phyloP scores from a whole-genome alignment of 2,797 vertebrate species.

The Nasua narica region DNA sequence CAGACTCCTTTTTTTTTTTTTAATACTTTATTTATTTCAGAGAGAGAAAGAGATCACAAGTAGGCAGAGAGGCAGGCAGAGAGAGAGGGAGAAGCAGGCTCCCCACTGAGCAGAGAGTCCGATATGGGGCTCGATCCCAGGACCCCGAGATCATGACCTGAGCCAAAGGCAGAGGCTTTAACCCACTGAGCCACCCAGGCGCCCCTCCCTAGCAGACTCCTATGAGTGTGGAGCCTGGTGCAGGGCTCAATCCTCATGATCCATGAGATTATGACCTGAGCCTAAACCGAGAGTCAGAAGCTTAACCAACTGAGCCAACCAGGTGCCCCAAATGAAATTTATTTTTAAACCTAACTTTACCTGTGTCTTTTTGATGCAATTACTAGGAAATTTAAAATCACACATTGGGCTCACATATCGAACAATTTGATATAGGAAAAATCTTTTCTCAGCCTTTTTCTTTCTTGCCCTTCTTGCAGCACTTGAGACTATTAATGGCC shows the following conservation, averaged over 20 bases:
- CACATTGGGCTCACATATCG: too few relatives aligned
- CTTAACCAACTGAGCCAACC: background rate
- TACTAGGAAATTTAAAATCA: background rate
- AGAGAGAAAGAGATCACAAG: too few relatives aligned
- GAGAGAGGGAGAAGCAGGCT: too few relatives aligned
- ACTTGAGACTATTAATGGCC: background rate
- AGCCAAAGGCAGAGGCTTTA: too few relatives aligned
- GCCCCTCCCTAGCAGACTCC: background rate
- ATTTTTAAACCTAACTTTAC: background rate
- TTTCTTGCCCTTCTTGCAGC: background rate
- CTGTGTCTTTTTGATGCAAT: background rate
- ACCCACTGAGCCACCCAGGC: too few relatives aligned
- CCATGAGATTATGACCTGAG: background rate
- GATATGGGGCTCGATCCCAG: too few relatives aligned
- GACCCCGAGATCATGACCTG: too few relatives aligned
- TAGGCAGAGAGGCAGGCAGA: too few relatives aligned
- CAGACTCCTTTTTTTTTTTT: too few relatives aligned
- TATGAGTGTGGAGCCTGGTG: background rate
- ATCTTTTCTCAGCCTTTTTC: background rate
- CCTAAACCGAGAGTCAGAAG: background rate
- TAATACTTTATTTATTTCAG: too few relatives aligned
- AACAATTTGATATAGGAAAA: background rate
- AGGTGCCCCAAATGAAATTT: background rate
- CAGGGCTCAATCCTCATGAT: fast-evolving
- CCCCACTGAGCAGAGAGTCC: too few relatives aligned